phyloP scores from a whole-genome alignment of 2,888 invertebrate species.

The Lacanobia wlatinum region DNA sequence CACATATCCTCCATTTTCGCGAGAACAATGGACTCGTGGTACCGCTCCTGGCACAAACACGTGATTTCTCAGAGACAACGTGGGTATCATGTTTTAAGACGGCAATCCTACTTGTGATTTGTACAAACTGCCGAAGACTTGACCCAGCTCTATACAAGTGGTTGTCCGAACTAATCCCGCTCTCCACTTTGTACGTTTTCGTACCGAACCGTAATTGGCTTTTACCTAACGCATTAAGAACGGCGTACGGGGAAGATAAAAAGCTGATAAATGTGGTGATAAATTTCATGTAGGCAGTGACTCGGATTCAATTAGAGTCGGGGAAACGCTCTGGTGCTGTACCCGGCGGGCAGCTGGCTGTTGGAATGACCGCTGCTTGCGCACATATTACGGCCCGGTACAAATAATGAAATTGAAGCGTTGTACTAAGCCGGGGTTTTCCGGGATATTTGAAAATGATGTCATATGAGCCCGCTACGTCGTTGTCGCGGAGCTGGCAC shows the following conservation, averaged over 20 bases:
- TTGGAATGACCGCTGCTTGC: slow-evolving; percentile 63
- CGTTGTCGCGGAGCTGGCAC: slow-evolving; percentile 57
- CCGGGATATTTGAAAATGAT: slow-evolving; percentile 51
- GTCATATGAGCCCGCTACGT: slow-evolving; percentile 48
- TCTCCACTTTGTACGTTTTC: slow-evolving; percentile 62
- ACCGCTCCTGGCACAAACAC: slow-evolving; percentile 8
- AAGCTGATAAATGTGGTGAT: slow-evolving; percentile 78
- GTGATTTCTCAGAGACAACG: slow-evolving; percentile 2
- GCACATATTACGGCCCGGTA: slow-evolving; percentile 55
- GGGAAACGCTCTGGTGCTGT: slow-evolving; percentile 62
- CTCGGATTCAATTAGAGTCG: slow-evolving; percentile 77
- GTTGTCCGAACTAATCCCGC: slow-evolving; percentile 49
- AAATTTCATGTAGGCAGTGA: slow-evolving; percentile 76
- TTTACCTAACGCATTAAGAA: slow-evolving; percentile 71
- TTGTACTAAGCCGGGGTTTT: slow-evolving; percentile 23
- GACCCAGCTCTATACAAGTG: slow-evolving; percentile 49
- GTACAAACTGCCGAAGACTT: slow-evolving; percentile 47
- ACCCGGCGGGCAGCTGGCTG: slow-evolving; percentile 60
- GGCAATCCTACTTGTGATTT: slow-evolving; percentile 31
- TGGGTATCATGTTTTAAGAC: slow-evolving; percentile 25
- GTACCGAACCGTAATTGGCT: slow-evolving; percentile 67
- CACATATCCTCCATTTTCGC: slow-evolving; percentile 30
- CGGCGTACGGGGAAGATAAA: slow-evolving; percentile 73
- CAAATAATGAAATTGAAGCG: slow-evolving; percentile 60
- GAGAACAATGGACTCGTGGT: slow-evolving; percentile 40